phyloP scores from a whole-genome alignment of 1,140 invertebrate genomes.

The Melipona quadrifasciata region DNA sequence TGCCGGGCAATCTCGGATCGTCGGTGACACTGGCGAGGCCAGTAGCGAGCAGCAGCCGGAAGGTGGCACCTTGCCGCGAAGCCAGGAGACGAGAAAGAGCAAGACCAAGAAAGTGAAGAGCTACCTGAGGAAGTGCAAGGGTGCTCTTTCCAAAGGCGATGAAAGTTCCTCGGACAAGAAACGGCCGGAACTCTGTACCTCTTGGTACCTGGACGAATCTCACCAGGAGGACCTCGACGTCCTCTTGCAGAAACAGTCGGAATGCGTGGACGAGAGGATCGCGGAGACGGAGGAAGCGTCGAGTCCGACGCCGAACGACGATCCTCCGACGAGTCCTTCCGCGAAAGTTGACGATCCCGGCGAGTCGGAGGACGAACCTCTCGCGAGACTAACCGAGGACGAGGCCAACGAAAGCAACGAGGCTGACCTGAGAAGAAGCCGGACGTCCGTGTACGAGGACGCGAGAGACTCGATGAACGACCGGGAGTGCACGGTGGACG shows the following conservation, averaged over 20 bases:
- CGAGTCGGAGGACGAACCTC: conserved; percentile 15
- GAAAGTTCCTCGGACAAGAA: conserved; percentile 73
- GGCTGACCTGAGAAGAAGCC: conserved; percentile 56
- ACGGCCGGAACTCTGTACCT: conserved; percentile 68
- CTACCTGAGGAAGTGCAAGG: conserved; percentile 81
- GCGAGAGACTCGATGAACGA: conserved; percentile 62
- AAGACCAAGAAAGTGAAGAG: conserved; percentile 80
- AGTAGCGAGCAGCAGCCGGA: conserved; percentile 20
- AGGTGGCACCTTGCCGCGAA: conserved; percentile 62
- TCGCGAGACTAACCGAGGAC: conserved; percentile 46
- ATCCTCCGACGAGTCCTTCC: conserved; percentile 24
- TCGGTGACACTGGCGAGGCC: conserved; percentile 25
- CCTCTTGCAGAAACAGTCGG: conserved; percentile 38
- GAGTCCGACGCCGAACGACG: not conserved
- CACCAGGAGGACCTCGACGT: conserved; percentile 34
- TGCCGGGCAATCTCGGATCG: conserved; percentile 40
- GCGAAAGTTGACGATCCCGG: conserved; percentile 20
- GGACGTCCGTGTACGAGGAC: conserved; percentile 71
- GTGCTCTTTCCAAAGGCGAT: conserved; percentile 75
- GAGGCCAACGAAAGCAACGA: conserved; percentile 20
- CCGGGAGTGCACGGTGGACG: not conserved
- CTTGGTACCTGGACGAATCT: conserved; percentile 77
- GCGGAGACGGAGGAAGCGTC: not conserved
- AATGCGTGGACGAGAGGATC: conserved; percentile 41
- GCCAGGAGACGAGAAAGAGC: conserved; percentile 78